Percentiles rank a stretch among this genome's conserved stretches.
Conservation (phyloP, 2,113 vertebrate genomes). For the Tupaia chinensis region DNA sequence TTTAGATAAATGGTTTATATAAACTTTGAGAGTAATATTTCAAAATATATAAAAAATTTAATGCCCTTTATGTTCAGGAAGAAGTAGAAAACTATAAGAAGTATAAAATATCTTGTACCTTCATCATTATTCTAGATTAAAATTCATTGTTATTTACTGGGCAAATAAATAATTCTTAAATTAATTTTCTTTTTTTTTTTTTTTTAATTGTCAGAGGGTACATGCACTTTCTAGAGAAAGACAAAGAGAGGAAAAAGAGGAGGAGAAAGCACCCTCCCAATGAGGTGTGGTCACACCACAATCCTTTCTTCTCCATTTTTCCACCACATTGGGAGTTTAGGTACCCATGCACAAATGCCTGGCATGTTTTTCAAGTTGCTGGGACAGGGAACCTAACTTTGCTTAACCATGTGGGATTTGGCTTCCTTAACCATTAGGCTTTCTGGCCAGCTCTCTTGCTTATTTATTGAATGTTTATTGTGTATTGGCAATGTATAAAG, state of each 20-base stretch:
- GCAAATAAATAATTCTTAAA: neutral
- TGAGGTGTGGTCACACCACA: too few species aligned
- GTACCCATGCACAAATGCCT: too few species aligned
- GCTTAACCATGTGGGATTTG: too few species aligned
- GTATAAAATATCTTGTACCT: neutral
- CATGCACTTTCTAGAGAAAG: too few species aligned
- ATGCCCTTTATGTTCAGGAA: neutral
- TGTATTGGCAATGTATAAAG: neutral
- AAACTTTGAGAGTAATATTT: neutral
- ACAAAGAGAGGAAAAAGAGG: too few species aligned
- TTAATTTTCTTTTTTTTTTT: neutral
- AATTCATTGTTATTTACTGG: neutral
- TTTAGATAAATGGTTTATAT: neutral
- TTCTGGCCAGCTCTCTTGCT: neutral
- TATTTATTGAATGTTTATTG: neutral
- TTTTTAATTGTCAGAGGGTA: too few species aligned
- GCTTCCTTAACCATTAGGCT: too few species aligned
- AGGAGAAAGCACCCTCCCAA: too few species aligned
- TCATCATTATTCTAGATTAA: neutral
- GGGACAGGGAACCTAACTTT: too few species aligned
- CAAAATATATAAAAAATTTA: neutral
- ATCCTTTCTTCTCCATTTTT: too few species aligned
- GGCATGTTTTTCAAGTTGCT: too few species aligned
- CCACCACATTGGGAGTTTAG: too few species aligned
- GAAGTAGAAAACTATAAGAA: slow-evolving; percentile 17